Evolutionary conservation across 2,113 vertebrate species (phyloP).

Genomic region (Nymphicus hollandicus): DNA sequence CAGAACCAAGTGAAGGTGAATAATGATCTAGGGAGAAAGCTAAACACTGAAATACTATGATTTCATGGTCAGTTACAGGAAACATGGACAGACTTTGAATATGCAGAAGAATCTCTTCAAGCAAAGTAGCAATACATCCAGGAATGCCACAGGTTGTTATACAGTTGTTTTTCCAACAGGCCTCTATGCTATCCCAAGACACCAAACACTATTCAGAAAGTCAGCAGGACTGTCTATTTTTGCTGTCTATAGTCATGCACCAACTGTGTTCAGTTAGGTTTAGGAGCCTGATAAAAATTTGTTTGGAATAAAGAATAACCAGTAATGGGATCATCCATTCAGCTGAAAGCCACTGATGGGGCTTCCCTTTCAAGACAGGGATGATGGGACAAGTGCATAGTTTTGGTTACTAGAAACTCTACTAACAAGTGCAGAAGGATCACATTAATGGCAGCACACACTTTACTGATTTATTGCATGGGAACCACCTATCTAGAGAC

Average conservation of each 20-base stretch:
- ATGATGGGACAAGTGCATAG: neutral
- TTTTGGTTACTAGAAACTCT: neutral
- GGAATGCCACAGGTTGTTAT: fast-evolving
- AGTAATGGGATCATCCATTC: neutral
- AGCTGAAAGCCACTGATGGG: neutral
- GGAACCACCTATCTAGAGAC: neutral
- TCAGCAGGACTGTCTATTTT: neutral
- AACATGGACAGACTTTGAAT: neutral
- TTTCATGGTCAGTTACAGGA: neutral
- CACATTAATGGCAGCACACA: neutral
- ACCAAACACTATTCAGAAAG: neutral
- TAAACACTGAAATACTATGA: neutral
- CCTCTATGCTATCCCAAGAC: neutral
- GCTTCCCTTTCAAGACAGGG: neutral
- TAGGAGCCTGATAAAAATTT: neutral
- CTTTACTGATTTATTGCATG: neutral
- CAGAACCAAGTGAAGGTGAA: neutral
- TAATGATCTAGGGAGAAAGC: neutral
- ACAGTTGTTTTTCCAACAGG: neutral
- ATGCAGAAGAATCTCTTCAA: neutral
- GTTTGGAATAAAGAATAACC: neutral
- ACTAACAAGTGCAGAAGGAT: neutral
- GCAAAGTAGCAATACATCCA: neutral
- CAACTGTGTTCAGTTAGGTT: neutral
- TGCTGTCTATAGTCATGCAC: neutral